phyloP scores from a whole-genome alignment of 2,797 vertebrate species.

The Arnoldichthys spilopterus region DNA sequence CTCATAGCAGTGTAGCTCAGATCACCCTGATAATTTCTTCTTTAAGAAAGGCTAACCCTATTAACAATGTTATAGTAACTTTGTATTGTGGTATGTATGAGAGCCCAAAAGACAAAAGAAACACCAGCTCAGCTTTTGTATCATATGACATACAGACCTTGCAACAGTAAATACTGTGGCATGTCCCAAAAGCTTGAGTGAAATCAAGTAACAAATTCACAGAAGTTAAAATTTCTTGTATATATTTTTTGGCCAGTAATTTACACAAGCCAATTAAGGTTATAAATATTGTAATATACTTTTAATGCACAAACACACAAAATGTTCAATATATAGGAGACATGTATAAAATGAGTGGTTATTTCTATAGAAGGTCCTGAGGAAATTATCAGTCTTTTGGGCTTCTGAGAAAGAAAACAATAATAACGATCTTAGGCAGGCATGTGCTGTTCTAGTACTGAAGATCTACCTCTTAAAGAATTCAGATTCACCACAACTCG shows the following conservation, averaged over 20 bases:
- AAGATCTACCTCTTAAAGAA: background rate
- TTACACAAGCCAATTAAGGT: background rate
- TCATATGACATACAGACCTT: background rate
- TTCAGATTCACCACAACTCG: background rate
- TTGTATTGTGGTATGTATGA: too few species aligned
- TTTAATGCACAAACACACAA: constrained; percentile 28
- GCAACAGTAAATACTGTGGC: background rate
- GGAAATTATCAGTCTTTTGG: constrained; percentile 29
- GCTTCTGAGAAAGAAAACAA: background rate
- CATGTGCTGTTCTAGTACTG: too few species aligned
- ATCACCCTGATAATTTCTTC: too few species aligned
- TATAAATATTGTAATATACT: constrained; percentile 6
- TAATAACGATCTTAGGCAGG: background rate
- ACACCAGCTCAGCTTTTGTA: too few species aligned
- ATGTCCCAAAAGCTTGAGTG: too few species aligned
- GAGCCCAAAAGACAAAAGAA: too few species aligned
- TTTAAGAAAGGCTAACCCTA: too few species aligned
- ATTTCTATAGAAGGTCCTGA: constrained; percentile 38
- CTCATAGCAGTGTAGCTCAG: too few species aligned
- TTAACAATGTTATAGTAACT: too few species aligned
- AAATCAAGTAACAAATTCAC: background rate
- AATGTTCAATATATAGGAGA: constrained; percentile 21
- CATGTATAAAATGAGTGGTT: constrained; percentile 38
- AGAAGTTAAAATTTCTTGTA: background rate
- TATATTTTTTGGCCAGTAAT: background rate